Conservation (phyloP, 2,797 vertebrate species). For the Orientallactaga sibirica region DNA sequence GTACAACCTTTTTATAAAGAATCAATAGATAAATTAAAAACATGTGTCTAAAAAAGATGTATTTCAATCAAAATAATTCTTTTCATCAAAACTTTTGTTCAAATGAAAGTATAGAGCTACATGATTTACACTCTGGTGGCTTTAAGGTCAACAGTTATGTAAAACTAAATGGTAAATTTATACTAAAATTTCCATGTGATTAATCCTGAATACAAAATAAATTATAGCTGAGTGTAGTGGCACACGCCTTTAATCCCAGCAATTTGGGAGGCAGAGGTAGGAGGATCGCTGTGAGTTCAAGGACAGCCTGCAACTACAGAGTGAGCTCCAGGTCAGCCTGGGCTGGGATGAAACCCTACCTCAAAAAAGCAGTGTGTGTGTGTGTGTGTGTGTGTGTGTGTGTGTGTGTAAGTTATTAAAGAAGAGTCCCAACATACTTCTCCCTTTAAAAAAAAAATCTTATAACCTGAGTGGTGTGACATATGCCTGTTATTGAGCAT, state of each 20-base stretch:
- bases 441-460: neutral
- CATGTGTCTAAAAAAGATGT: neutral
- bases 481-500: neutral
- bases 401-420: neutral
- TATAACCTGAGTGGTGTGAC: neutral
- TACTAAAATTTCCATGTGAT: neutral
- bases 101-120: slow-evolving; percentile 14
- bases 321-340: too few relatives aligned
- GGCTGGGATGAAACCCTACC: too few relatives aligned
- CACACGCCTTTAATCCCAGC: too few relatives aligned
- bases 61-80: slow-evolving; percentile 18
- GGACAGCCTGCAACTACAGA: too few relatives aligned
- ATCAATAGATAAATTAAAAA: neutral
- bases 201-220: slow-evolving; percentile 5
- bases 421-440: neutral
- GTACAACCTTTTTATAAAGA: neutral
- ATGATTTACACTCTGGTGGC: neutral
- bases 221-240: too few relatives aligned
- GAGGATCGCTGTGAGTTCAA: too few relatives aligned
- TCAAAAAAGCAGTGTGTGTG: too few relatives aligned
- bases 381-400: too few relatives aligned
- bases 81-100: neutral
- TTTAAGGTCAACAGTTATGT: neutral
- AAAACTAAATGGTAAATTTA: neutral
- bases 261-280: too few relatives aligned